Conservation (phyloP, 2,888 invertebrate genomes). For the Polyommatus icarus region DNA sequence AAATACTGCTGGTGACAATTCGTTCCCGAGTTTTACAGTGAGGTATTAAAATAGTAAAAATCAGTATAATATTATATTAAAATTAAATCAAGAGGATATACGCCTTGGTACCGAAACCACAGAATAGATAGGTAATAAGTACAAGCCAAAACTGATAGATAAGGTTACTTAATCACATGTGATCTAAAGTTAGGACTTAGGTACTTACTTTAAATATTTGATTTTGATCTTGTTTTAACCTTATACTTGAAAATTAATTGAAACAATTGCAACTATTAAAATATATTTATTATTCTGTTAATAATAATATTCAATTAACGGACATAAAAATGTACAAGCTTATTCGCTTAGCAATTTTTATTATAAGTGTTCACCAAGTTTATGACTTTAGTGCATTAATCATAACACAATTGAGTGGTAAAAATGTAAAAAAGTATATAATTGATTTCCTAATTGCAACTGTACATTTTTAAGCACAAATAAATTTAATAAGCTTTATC, state of each 20-base stretch:
- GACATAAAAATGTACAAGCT: not conserved
- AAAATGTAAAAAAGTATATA: not conserved
- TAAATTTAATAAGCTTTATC: no score
- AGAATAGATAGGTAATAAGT: no score
- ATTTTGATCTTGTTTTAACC: not conserved
- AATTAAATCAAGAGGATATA: no score
- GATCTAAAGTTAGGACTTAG: not conserved
- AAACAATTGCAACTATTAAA: not conserved
- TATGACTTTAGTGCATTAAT: constrained; percentile 15
- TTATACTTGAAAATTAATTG: not conserved
- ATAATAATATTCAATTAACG: not conserved
- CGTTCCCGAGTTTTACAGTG: no score
- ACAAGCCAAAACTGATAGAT: no score
- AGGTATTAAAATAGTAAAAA: no score
- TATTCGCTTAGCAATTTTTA: not conserved
- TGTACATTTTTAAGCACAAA: constrained; percentile 44
- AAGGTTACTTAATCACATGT: no score
- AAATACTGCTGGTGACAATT: no score
- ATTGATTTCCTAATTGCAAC: constrained; percentile 3
- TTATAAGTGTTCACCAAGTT: not conserved
- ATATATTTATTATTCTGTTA: not conserved
- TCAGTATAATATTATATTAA: no score
- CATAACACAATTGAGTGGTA: constrained; percentile 1
- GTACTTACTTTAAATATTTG: not conserved
- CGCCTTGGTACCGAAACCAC: no score